A percentile compares a stretch with the other conserved stretches of the same genome.
Evolutionary conservation across 2,113 vertebrate genomes (phyloP).

Genomic region (Colossoma macropomum): DNA sequence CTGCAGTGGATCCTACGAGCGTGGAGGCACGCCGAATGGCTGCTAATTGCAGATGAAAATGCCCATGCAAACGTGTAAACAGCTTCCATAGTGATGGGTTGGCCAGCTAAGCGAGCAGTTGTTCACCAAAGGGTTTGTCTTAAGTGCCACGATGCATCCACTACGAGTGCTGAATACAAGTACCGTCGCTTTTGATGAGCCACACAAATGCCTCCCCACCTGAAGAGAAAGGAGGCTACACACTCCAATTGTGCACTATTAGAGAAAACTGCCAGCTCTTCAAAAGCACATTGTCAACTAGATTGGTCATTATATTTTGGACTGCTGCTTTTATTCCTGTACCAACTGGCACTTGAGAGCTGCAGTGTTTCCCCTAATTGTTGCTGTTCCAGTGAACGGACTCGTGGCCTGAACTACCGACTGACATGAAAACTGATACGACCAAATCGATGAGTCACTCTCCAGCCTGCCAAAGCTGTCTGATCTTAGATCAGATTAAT

Average conservation of each 20-base stretch:
- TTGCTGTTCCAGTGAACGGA: constrained; percentile 22
- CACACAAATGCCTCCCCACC: constrained; percentile 13
- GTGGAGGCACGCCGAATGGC: constrained; percentile 28
- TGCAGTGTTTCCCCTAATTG: constrained; percentile 22
- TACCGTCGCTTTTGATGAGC: constrained; percentile 1
- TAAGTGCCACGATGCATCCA: constrained; percentile 37
- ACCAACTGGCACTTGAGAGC: constrained; percentile 11
- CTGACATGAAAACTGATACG: constrained; percentile 42
- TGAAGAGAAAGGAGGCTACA: constrained; percentile 2
- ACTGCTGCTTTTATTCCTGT: neutral
- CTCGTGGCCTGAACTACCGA: neutral
- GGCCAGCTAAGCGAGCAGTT: constrained; percentile 18
- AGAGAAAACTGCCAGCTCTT: neutral
- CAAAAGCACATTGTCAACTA: neutral
- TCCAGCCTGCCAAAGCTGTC: constrained; percentile 8
- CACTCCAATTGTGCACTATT: neutral
- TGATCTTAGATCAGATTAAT: constrained; percentile 33
- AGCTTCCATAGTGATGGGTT: constrained; percentile 35
- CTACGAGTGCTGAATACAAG: neutral
- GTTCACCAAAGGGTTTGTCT: constrained; percentile 49
- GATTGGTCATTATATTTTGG: neutral
- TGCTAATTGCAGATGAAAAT: constrained; percentile 55
- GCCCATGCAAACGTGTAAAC: constrained; percentile 40
- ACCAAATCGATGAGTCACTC: constrained; percentile 38
- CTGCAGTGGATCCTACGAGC: constrained; percentile 2